Base-by-base conservation (phyloP, 2,113 vertebrate species). In the Aegotheles bennettii region DNA sequence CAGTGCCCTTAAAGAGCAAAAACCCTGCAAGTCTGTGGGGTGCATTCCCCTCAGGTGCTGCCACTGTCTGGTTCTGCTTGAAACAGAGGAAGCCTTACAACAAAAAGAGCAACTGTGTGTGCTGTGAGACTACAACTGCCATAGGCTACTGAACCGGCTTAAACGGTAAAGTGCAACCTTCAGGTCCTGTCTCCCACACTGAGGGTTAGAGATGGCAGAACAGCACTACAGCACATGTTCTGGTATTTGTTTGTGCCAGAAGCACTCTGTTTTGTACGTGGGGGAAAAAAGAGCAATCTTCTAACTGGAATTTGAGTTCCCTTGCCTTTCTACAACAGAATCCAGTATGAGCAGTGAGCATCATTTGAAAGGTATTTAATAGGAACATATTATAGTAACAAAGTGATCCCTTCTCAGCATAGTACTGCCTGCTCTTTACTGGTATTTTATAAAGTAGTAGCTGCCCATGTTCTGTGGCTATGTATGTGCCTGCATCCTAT, bases 21-120 rank as follows among this genome's bases (percentile, higher is more conserved):
- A 42, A 3, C 5, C 11, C 35, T 0, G 0, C 42, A 40, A 13
- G 15, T 11, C n/a, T 63, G 59, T 16, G 9, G 36, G 4, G 5
- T 53, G 17, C n/a, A 67, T 15, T 15, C 45, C 11, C 10, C 47
- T 57, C 1, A 10, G 47, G 45, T 83, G 48, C 61, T 92, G 56
- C 33, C 84, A 45, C n/a, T 87, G 7, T 31, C 40, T 3, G 1
- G 4, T 61, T 26, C 73, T 33, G 40, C 61, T 28, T 50, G 16
- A 26, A 70, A 56, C 1, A 11, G 18, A 59, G 45, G 84, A 82
- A 61, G 43, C 7, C 20, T 59, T 54, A 29, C 0, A 3, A 64
- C 8, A 57, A 43, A 76, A 69, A 60, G 33, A 85, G 11, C 36
- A 77, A 4, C 14, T 29, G 31, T 61, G 20, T 14, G 31, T 59